phyloP scores from a whole-genome alignment of 1,140 invertebrate species.

The Nylanderia fulva region DNA sequence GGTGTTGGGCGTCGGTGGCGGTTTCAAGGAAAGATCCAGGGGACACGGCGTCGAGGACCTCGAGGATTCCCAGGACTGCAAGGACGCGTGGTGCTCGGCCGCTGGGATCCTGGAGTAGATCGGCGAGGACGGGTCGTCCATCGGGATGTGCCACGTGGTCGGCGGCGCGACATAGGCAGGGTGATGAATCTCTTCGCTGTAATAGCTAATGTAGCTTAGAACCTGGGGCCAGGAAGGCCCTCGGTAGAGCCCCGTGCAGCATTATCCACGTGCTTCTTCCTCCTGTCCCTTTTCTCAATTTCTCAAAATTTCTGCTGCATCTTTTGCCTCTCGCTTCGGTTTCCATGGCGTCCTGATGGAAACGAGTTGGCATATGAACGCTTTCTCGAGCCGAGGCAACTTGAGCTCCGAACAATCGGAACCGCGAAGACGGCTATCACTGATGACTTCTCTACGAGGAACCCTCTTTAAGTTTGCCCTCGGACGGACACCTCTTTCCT shows the following conservation, averaged over 20 bases:
- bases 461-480: not conserved
- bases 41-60: conserved; percentile 79
- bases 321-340: not conserved
- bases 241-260: conserved; percentile 83
- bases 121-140: conserved; percentile 74
- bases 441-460: not conserved
- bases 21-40: conserved; percentile 85
- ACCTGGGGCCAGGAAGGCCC: conserved; percentile 80
- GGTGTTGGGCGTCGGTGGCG: conserved; percentile 66
- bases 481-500: conserved; percentile 37
- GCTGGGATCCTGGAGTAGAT: conserved; percentile 61
- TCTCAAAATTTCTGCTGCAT: conserved; percentile 13
- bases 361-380: not conserved
- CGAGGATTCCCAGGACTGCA: conserved; percentile 70
- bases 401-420: not conserved
- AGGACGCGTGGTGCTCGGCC: conserved; percentile 57
- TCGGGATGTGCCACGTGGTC: conserved; percentile 72
- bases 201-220: conserved; percentile 81
- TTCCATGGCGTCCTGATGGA: not conserved
- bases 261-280: conserved; percentile 68
- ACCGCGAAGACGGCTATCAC: conserved; percentile 39
- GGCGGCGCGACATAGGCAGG: conserved; percentile 65
- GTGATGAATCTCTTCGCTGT: conserved; percentile 78
- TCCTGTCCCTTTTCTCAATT: not conserved
- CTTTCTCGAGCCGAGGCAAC: conserved; percentile 4